Conservation (phyloP, 2,888 invertebrate species). For the Sphaeridia pumilis region DNA sequence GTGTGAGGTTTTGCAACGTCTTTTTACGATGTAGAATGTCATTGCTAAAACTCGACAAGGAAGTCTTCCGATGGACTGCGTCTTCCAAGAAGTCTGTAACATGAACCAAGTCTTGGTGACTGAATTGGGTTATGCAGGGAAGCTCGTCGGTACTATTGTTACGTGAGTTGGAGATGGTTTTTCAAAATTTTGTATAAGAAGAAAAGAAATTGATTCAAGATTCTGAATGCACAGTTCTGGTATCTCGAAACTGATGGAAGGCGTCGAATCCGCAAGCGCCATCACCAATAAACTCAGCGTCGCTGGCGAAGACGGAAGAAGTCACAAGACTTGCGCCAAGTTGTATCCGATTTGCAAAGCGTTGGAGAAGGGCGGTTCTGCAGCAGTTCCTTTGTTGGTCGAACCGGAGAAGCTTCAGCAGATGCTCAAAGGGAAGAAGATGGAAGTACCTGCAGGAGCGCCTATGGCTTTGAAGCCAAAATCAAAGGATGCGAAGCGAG, state of each 20-base stretch:
- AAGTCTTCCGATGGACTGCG: constrained; percentile 26
- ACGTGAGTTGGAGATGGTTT: constrained; percentile 6
- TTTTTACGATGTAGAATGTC: constrained; percentile 19
- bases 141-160: constrained; percentile 3
- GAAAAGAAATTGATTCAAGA: background rate
- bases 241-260: background rate
- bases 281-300: background rate
- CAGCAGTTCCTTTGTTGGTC: background rate
- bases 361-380: background rate
- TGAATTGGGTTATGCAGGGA: constrained; percentile 20
- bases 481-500: too few relatives aligned
- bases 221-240: background rate
- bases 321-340: background rate
- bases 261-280: background rate
- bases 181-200: background rate
- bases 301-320: background rate
- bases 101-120: constrained; percentile 23
- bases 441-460: too few relatives aligned
- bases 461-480: too few relatives aligned
- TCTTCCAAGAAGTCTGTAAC: constrained; percentile 23
- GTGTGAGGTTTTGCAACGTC: background rate
- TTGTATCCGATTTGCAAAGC: background rate
- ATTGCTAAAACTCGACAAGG: constrained; percentile 29
- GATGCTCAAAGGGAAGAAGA: too few relatives aligned
- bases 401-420: background rate